phyloP scores from a whole-genome alignment of 2,888 invertebrate species.

The Pristionchus fissidentatus region DNA sequence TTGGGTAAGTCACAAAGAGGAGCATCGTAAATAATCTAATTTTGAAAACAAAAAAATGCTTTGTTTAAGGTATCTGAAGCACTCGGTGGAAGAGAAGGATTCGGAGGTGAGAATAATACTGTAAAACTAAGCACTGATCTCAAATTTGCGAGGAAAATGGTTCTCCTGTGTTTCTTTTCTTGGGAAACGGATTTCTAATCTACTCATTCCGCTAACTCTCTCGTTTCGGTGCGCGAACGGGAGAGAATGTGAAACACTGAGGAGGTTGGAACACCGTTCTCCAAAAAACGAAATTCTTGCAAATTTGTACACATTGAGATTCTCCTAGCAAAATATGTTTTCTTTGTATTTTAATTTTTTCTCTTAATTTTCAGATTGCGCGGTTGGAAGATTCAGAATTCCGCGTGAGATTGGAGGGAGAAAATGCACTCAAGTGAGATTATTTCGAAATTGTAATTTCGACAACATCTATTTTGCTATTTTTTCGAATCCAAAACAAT shows the following conservation, averaged over 20 bases:
- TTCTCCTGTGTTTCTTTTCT: no score
- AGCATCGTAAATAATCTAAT: not conserved
- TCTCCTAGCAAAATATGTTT: not conserved
- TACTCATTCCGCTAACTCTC: not conserved
- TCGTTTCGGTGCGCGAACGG: not conserved
- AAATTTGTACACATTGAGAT: not conserved
- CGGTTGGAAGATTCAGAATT: conserved; percentile 27
- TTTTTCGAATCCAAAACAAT: not conserved
- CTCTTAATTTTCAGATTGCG: conserved; percentile 21
- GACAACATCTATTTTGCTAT: not conserved
- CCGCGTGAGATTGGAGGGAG: conserved; percentile 12
- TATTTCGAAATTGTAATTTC: not conserved
- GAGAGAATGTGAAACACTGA: not conserved
- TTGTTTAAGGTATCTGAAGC: conserved; percentile 38
- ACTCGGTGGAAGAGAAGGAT: conserved; percentile 44
- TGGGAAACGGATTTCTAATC: no score
- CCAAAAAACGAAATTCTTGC: not conserved
- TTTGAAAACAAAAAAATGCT: conserved; percentile 54
- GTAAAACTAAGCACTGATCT: no score
- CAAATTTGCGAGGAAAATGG: no score
- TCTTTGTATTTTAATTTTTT: no score
- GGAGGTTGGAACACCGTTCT: not conserved
- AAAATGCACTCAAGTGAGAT: conserved; percentile 13
- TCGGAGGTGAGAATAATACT: conserved; percentile 7
- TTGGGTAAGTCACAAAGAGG: conserved; percentile 56